These are phyloP conservation scores for Ips nitidus DNA, from an alignment of 1,140 invertebrate species.

Conservation along the genomic window DNA sequence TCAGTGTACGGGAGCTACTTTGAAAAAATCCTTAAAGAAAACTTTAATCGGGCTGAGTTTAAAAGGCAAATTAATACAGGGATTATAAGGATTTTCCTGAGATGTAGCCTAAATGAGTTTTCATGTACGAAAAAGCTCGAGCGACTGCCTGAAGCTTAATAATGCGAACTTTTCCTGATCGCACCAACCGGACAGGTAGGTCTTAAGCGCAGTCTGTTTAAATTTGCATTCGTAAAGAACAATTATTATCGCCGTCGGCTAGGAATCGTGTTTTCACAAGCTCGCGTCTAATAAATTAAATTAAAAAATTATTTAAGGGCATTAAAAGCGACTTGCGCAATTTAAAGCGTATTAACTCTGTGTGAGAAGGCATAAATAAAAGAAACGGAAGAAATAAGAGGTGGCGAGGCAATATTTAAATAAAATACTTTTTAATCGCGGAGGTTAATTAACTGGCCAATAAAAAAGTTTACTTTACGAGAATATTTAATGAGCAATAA, in stretches of 20 bases:
- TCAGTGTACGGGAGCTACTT: no score
- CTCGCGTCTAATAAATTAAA: slow-evolving; percentile 22
- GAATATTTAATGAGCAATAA: slow-evolving; percentile 28
- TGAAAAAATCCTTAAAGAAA: no score
- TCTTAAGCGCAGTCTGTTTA: no score
- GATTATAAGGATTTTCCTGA: no score
- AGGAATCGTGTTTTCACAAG: slow-evolving; percentile 16
- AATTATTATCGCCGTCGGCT: neutral
- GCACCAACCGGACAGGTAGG: no score
- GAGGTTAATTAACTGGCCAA: slow-evolving; percentile 26
- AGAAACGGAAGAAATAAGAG: slow-evolving; percentile 26
- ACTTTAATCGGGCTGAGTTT: no score
- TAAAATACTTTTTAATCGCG: slow-evolving; percentile 33
- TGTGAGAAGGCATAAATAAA: slow-evolving; percentile 21
- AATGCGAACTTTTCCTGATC: no score
- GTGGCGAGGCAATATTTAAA: slow-evolving; percentile 32
- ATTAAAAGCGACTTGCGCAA: slow-evolving; percentile 22
- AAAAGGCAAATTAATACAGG: no score
- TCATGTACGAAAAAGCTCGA: no score
- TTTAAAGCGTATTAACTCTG: slow-evolving; percentile 26
- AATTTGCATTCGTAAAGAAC: no score
- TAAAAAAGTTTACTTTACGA: slow-evolving; percentile 31
- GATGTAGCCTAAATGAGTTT: no score
- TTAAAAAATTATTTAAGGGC: slow-evolving; percentile 27
- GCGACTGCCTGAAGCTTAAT: no score